These are phyloP conservation scores for Trachelus stipa DNA, from an alignment of 2,888 invertebrate genomes.

Conservation along the genomic window DNA sequence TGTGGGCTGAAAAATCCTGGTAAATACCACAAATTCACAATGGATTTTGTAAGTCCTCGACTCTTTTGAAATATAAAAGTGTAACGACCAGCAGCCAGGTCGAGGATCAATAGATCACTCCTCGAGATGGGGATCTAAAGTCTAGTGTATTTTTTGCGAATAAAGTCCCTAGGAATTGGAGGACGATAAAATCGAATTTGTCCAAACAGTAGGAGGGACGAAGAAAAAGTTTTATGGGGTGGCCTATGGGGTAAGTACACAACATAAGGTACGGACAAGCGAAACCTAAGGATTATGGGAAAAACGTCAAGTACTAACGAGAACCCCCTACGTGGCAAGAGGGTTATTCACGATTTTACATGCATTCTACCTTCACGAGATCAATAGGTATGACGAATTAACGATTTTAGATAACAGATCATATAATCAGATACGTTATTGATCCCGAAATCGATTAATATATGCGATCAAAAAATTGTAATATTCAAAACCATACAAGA, in stretches of 20 bases:
- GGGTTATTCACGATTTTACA: too few relatives aligned
- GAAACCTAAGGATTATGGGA: slow-evolving; percentile 2
- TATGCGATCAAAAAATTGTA: too few relatives aligned
- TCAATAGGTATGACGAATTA: too few relatives aligned
- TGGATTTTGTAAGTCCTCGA: neutral
- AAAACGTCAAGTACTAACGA: neutral
- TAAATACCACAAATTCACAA: slow-evolving; percentile 6
- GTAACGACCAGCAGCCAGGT: neutral
- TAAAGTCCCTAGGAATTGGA: slow-evolving; percentile 1
- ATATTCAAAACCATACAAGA: too few relatives aligned
- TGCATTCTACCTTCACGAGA: too few relatives aligned
- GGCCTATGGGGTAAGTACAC: neutral
- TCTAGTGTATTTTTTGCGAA: slow-evolving; percentile 1
- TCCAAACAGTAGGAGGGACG: slow-evolving; percentile 44
- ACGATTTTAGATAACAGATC: too few relatives aligned
- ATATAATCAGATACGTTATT: too few relatives aligned
- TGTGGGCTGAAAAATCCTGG: neutral
- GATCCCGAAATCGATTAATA: too few relatives aligned
- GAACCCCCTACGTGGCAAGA: neutral
- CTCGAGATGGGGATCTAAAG: neutral
- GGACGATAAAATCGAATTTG: slow-evolving; percentile 54
- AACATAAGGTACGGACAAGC: neutral
- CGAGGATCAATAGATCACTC: too few relatives aligned
- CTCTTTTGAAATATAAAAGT: neutral
- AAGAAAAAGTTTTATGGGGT: slow-evolving; percentile 3